Percentiles rank a stretch among this genome's conserved stretches.
phyloP scores from a whole-genome alignment of 2,113 vertebrate genomes.

The Petroica traversi region DNA sequence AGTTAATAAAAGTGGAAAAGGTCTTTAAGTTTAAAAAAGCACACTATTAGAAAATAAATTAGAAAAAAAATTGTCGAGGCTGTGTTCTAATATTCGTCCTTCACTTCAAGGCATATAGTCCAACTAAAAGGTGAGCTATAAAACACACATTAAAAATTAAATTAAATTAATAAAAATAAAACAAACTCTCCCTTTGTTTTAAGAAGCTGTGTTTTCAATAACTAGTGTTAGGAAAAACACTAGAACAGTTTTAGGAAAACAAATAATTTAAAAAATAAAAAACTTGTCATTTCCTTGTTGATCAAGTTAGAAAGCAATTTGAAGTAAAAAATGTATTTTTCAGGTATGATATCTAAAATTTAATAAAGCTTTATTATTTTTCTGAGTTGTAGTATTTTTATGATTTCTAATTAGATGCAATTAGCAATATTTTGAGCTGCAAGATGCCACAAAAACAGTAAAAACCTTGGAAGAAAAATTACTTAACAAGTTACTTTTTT shows the following conservation, averaged over 20 bases:
- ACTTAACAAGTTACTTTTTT: neutral
- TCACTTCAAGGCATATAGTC: neutral
- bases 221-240: neutral
- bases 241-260: neutral
- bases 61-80: neutral
- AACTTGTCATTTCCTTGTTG: neutral
- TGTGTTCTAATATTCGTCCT: neutral
- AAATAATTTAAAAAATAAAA: neutral
- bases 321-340: constrained; percentile 14
- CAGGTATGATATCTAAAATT: constrained; percentile 41
- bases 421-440: constrained; percentile 29
- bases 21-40: neutral
- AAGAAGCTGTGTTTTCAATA: neutral
- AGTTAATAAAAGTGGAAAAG: constrained; percentile 36
- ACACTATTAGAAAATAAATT: neutral
- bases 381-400: constrained; percentile 52
- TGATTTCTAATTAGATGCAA: constrained; percentile 64
- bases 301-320: constrained; percentile 9
- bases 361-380: constrained; percentile 60
- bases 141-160: constrained; percentile 6
- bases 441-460: neutral
- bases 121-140: neutral
- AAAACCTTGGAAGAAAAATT: neutral
- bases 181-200: neutral
- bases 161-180: neutral